A percentile compares a stretch with the other conserved stretches of the same genome.
Conservation (phyloP, 1,140 invertebrate species). For the Drosophila pallidifrons region DNA sequence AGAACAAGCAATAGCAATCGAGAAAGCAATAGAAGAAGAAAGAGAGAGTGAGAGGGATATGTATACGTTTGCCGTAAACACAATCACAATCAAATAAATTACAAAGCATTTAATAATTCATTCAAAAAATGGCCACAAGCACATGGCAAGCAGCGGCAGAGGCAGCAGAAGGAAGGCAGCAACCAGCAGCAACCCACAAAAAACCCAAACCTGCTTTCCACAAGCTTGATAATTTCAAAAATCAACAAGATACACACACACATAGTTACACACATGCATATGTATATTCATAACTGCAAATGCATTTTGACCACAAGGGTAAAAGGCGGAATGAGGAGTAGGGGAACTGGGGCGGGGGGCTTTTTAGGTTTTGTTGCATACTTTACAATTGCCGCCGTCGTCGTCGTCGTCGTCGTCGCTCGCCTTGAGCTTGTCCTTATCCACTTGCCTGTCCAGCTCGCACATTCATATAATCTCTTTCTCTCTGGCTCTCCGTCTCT, state of each 20-base stretch:
- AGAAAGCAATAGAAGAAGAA: neutral
- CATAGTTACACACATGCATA: neutral
- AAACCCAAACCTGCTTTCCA: constrained; percentile 25
- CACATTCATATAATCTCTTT: constrained; percentile 29
- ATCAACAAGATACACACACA: constrained; percentile 72
- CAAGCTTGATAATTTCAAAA: constrained; percentile 81
- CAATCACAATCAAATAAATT: constrained; percentile 83
- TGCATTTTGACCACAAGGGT: constrained; percentile 74
- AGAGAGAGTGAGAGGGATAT: constrained; percentile 2
- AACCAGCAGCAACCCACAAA: constrained; percentile 14
- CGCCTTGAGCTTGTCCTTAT: constrained; percentile 55
- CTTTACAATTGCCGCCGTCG: constrained; percentile 34
- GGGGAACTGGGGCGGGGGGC: constrained; percentile 12
- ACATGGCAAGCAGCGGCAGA: constrained; percentile 37
- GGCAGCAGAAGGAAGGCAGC: constrained; percentile 1
- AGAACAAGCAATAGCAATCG: neutral
- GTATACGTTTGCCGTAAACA: constrained; percentile 44
- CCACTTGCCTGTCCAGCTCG: constrained; percentile 41
- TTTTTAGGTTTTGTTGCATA: constrained; percentile 50
- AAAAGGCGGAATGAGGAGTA: too few relatives aligned
- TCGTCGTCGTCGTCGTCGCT: constrained; percentile 34
- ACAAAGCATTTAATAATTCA: constrained; percentile 83
- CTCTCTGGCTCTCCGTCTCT: neutral
- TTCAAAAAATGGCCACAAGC: constrained; percentile 75
- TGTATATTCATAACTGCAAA: constrained; percentile 74